A percentile compares a stretch with the other conserved stretches of the same genome.
phyloP scores from a whole-genome alignment of 2,888 invertebrate species.

The Xestia c-nigrum region DNA sequence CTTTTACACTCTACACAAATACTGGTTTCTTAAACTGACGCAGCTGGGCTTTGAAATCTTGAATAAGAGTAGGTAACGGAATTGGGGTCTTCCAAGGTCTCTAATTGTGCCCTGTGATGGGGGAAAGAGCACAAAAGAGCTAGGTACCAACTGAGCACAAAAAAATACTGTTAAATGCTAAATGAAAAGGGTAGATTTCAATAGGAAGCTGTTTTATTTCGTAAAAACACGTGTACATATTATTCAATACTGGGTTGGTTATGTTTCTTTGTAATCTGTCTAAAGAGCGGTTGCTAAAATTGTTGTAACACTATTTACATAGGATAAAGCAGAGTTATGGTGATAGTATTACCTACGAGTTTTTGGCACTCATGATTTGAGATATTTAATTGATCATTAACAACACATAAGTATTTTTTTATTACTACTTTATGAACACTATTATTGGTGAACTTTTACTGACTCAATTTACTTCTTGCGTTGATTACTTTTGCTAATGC shows the following conservation, averaged over 20 bases:
- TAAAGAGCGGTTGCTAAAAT: neutral
- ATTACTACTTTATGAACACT: slow-evolving; percentile 5
- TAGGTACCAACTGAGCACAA: neutral
- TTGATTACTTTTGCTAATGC: no score
- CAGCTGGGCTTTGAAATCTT: slow-evolving; percentile 24
- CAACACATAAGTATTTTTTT: neutral
- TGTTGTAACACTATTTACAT: neutral
- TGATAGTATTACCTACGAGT: neutral
- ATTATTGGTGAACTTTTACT: neutral
- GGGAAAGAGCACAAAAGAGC: slow-evolving; percentile 21
- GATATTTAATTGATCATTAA: neutral
- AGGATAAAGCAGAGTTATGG: neutral
- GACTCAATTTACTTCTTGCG: neutral
- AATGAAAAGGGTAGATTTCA: slow-evolving; percentile 33
- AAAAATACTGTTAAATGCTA: slow-evolving; percentile 5
- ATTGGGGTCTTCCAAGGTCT: slow-evolving; percentile 52
- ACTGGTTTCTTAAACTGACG: slow-evolving; percentile 30
- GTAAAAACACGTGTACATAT: slow-evolving; percentile 37
- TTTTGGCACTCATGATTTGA: neutral
- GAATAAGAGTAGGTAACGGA: slow-evolving; percentile 49
- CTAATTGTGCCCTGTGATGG: slow-evolving; percentile 21
- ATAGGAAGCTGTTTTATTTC: slow-evolving; percentile 39
- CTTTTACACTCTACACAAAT: slow-evolving; percentile 10
- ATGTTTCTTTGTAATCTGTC: neutral
- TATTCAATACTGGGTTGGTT: slow-evolving; percentile 36